Percentiles rank a stretch among this genome's conserved stretches.
These are phyloP conservation scores for Teleogryllus oceanicus DNA, from an alignment of 2,888 invertebrate genomes.

Conservation along the genomic window DNA sequence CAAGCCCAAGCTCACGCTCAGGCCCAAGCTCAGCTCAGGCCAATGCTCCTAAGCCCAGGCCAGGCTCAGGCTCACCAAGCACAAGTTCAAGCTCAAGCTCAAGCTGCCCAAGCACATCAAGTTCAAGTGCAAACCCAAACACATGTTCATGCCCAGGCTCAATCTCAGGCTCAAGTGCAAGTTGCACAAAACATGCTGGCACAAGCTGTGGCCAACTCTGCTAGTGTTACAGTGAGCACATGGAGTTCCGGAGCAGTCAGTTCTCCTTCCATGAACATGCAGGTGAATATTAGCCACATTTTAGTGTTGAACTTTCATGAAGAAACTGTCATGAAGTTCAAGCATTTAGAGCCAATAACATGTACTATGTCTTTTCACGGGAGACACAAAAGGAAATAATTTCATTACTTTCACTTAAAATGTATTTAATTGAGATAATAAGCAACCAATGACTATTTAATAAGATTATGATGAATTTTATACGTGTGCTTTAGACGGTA, in stretches of 20 bases:
- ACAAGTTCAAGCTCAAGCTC: not conserved
- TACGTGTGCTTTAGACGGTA: slow-evolving; percentile 33
- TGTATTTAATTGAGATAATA: too few relatives aligned
- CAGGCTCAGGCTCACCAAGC: not conserved
- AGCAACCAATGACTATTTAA: too few relatives aligned
- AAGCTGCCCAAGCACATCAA: not conserved
- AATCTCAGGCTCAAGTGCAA: slow-evolving; percentile 40
- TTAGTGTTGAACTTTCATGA: too few relatives aligned
- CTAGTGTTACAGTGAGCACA: slow-evolving; percentile 38
- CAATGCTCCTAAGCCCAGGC: not conserved
- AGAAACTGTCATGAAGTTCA: too few relatives aligned
- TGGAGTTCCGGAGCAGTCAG: slow-evolving; percentile 44
- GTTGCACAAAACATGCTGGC: slow-evolving; percentile 37
- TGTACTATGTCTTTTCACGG: too few relatives aligned
- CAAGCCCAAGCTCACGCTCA: not conserved
- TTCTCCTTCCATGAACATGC: slow-evolving; percentile 46
- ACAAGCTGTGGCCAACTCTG: slow-evolving; percentile 34
- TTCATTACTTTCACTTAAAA: too few relatives aligned
- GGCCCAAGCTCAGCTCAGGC: not conserved
- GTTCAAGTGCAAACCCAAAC: not conserved
- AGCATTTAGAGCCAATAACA: too few relatives aligned
- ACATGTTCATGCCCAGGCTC: not conserved
- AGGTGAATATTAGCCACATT: slow-evolving; percentile 38
- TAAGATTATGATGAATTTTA: too few relatives aligned
- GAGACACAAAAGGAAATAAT: too few relatives aligned